These are phyloP conservation scores for Dendrocopos noguchii DNA, from an alignment of 2,113 vertebrate genomes.

Conservation along the genomic window DNA sequence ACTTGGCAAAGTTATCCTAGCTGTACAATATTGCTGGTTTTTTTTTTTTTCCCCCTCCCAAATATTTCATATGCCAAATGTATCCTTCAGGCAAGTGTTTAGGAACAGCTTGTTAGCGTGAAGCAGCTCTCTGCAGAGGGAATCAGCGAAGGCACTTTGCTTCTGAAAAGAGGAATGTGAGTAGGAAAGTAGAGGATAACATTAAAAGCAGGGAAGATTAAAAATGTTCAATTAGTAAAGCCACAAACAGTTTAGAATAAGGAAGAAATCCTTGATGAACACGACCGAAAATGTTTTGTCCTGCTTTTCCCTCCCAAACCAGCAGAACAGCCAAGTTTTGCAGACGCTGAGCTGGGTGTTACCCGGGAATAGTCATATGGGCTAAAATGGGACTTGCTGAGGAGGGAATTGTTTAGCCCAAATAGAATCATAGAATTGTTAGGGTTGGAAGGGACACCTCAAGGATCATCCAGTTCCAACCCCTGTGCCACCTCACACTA, in stretches of 20 bases:
- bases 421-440: not conserved
- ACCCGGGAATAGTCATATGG: not conserved
- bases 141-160: conserved; percentile 9
- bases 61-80: conserved; percentile 15
- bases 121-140: not conserved
- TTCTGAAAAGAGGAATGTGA: conserved; percentile 9
- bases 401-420: not conserved
- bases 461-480: no score
- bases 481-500: no score
- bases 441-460: no score
- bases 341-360: not conserved
- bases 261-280: not conserved
- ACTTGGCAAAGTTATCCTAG: not conserved
- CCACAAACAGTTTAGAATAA: conserved; percentile 2
- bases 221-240: not conserved
- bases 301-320: not conserved
- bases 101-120: conserved; percentile 35
- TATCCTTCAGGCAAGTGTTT: conserved; percentile 4
- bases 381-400: not conserved
- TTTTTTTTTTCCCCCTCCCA: not conserved
- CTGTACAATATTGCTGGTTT: not conserved
- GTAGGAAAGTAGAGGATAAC: conserved; percentile 24
- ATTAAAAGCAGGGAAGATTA: conserved; percentile 35
- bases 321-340: not conserved
- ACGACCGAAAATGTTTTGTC: not conserved